Percentiles rank a stretch among this genome's conserved stretches.
These are phyloP conservation scores for Acipenser transmontanus DNA, from an alignment of 2,797 vertebrate genomes.

Conservation along the genomic window DNA sequence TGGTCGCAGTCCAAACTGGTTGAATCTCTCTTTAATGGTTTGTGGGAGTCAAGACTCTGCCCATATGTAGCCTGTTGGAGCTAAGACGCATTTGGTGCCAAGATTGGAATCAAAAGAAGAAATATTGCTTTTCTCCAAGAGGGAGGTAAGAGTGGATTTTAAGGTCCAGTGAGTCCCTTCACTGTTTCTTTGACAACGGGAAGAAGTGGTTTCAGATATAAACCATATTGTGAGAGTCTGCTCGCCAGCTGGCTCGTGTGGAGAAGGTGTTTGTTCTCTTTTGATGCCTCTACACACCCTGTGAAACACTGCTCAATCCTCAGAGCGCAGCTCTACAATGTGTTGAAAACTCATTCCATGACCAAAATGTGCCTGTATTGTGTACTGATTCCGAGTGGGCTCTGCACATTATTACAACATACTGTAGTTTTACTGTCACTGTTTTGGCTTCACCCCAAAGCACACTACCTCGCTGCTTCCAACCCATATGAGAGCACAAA, in stretches of 20 bases:
- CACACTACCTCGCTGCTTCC: no score
- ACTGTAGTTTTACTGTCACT: no score
- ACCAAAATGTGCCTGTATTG: not conserved
- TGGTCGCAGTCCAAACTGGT: constrained; percentile 9
- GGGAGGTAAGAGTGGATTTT: constrained; percentile 3
- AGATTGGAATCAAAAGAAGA: constrained; percentile 29
- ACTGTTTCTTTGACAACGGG: not conserved
- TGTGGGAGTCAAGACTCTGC: not conserved
- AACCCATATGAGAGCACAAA: no score
- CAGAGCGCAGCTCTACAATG: not conserved
- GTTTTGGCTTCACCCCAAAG: no score
- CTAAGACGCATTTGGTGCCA: constrained; percentile 25
- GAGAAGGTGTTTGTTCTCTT: not conserved
- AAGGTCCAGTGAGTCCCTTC: constrained; percentile 9
- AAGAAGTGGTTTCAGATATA: constrained; percentile 7
- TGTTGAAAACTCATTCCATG: not conserved
- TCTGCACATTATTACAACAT: no score
- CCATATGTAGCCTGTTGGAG: constrained; percentile 17
- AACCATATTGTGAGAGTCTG: constrained; percentile 22
- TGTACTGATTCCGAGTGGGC: no score
- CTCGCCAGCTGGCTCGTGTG: constrained; percentile 28
- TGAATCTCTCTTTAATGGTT: constrained; percentile 1
- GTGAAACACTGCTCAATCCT: not conserved
- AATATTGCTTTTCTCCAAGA: constrained; percentile 25
- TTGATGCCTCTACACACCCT: not conserved